Percentiles rank a stretch among this genome's conserved stretches.
phyloP scores from a whole-genome alignment of 1,140 invertebrate species.

The Stegodyphus dumicola region DNA sequence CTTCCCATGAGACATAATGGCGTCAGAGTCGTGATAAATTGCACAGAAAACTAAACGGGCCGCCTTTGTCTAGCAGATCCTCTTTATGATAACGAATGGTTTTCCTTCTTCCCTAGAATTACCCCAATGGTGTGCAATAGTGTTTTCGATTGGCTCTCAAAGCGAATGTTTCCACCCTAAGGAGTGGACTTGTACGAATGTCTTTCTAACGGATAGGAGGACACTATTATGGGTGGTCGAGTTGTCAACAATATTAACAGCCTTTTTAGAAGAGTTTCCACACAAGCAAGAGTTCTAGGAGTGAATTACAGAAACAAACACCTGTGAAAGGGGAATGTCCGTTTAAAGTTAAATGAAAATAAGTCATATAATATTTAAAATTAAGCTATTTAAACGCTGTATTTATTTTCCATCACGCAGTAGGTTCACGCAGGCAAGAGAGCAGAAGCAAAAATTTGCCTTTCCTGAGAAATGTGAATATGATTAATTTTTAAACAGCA shows the following conservation, averaged over 20 bases:
- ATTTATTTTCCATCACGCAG: too few species aligned
- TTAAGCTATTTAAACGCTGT: too few species aligned
- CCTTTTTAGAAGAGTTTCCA: not conserved
- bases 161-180: slow-evolving; percentile 40
- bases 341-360: too few species aligned
- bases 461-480: too few species aligned
- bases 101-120: slow-evolving; percentile 20
- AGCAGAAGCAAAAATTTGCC: too few species aligned
- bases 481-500: too few species aligned
- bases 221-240: slow-evolving; percentile 35
- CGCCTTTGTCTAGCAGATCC: slow-evolving; percentile 34
- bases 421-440: too few species aligned
- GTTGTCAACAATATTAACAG: slow-evolving; percentile 46
- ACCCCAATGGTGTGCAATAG: slow-evolving; percentile 27
- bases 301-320: too few species aligned
- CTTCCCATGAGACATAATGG: slow-evolving; percentile 38
- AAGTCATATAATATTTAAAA: too few species aligned
- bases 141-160: slow-evolving; percentile 36
- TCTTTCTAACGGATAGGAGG: slow-evolving; percentile 30
- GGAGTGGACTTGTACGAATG: slow-evolving; percentile 22
- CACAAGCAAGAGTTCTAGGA: too few species aligned
- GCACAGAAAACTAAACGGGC: slow-evolving; percentile 4
- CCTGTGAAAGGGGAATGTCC: too few species aligned
- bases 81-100: slow-evolving; percentile 49
- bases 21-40: slow-evolving; percentile 23